These are phyloP conservation scores for Neopipo cinnamomea DNA, from an alignment of 2,113 vertebrate species.

Conservation along the genomic window DNA sequence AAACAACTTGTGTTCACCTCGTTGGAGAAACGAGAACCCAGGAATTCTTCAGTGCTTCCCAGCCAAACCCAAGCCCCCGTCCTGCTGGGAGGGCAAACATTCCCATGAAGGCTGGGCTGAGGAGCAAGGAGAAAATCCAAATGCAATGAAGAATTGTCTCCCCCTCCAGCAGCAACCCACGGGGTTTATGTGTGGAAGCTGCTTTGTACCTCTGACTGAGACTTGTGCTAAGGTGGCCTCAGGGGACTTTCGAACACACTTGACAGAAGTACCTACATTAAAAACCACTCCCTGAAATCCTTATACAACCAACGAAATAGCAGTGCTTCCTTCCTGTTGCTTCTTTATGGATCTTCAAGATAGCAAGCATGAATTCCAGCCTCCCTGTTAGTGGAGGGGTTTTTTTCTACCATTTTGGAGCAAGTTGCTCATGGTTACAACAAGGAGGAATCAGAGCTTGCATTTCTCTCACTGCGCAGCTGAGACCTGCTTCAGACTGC, in stretches of 20 bases:
- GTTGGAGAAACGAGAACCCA: not conserved
- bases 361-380: not conserved
- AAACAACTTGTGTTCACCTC: not conserved
- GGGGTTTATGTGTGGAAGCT: not conserved
- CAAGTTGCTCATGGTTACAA: not conserved
- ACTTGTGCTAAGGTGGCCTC: not conserved
- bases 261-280: not conserved
- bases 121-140: not conserved
- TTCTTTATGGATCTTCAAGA: not conserved
- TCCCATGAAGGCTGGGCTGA: not conserved
- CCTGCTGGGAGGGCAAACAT: not conserved
- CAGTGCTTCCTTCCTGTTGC: not conserved
- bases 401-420: not conserved
- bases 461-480: not conserved
- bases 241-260: not conserved
- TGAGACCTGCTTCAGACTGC: not conserved
- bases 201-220: not conserved
- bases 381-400: rapidly evolving
- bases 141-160: not conserved
- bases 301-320: not conserved
- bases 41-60: not conserved
- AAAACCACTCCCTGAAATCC: not conserved
- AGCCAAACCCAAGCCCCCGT: not conserved
- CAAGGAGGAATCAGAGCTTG: not conserved
- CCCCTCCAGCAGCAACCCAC: not conserved